phyloP scores from a whole-genome alignment of 2,113 vertebrate genomes.

The Nicator chloris region DNA sequence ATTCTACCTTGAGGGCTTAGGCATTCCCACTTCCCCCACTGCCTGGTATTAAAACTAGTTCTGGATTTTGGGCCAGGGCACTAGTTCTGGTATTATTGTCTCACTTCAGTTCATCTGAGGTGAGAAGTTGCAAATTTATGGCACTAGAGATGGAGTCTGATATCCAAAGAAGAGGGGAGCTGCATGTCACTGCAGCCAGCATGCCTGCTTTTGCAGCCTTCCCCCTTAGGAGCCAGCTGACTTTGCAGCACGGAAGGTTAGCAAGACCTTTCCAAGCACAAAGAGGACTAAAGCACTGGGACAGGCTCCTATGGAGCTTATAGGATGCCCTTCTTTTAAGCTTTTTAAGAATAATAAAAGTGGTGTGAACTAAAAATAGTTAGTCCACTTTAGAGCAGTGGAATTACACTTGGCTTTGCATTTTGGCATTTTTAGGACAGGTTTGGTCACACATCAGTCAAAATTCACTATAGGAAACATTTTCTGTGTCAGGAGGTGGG shows the following conservation, averaged over 20 bases:
- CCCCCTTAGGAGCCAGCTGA: constrained; percentile 18
- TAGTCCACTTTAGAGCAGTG: neutral
- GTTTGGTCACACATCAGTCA: neutral
- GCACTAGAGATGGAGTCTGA: neutral
- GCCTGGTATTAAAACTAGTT: neutral
- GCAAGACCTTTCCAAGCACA: constrained; percentile 14
- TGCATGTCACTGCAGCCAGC: constrained; percentile 4
- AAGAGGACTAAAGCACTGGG: neutral
- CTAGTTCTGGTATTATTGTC: neutral
- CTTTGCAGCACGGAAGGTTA: constrained; percentile 57
- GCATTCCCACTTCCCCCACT: neutral
- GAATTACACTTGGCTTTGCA: neutral
- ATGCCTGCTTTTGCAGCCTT: neutral
- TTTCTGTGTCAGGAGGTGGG: neutral
- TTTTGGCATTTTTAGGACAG: neutral
- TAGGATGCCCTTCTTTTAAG: neutral
- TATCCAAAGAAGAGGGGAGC: neutral
- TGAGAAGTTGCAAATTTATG: neutral
- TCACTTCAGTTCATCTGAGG: neutral
- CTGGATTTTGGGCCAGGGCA: neutral
- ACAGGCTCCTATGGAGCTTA: neutral
- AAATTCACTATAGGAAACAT: neutral
- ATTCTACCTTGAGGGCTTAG: neutral
- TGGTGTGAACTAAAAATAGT: neutral
- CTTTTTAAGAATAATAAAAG: neutral